Evolutionary conservation across 1,140 invertebrate genomes (phyloP).

Genomic region (Caenorhabditis inopinata): DNA sequence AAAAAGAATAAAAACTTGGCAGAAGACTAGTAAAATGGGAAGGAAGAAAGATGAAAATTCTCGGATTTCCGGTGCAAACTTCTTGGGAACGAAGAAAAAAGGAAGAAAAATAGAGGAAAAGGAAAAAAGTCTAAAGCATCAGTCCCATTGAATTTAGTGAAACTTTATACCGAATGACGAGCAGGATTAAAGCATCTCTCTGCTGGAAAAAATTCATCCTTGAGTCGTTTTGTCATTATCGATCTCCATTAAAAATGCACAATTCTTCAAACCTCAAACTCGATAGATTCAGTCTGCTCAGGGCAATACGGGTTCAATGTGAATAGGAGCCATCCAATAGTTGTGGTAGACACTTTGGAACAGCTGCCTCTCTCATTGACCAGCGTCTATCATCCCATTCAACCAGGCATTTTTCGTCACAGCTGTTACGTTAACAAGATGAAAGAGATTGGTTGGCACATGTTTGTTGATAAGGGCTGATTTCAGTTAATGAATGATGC

Average conservation of each 20-base stretch:
- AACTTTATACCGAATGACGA: conserved; percentile 26
- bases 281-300: neutral
- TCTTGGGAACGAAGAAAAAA: conserved; percentile 10
- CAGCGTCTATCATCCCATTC: conserved; percentile 28
- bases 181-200: conserved; percentile 1
- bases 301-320: neutral
- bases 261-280: neutral
- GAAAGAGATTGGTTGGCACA: neutral
- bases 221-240: neutral
- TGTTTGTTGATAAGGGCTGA: conserved; percentile 21
- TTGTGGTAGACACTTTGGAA: conserved; percentile 15
- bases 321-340: neutral
- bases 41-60: conserved; percentile 29
- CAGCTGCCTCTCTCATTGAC: neutral
- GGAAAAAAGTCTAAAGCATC: neutral
- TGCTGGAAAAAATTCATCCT: neutral
- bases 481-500: neutral
- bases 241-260: neutral
- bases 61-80: conserved; percentile 34
- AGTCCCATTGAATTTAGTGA: conserved; percentile 22
- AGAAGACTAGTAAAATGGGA: neutral
- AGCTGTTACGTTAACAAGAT: neutral
- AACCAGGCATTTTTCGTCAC: neutral
- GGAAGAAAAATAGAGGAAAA: neutral
- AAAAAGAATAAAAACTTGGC: conserved; percentile 15